Evolutionary conservation across 2,113 vertebrate genomes (phyloP).

Genomic region (Brachyistius frenatus): DNA sequence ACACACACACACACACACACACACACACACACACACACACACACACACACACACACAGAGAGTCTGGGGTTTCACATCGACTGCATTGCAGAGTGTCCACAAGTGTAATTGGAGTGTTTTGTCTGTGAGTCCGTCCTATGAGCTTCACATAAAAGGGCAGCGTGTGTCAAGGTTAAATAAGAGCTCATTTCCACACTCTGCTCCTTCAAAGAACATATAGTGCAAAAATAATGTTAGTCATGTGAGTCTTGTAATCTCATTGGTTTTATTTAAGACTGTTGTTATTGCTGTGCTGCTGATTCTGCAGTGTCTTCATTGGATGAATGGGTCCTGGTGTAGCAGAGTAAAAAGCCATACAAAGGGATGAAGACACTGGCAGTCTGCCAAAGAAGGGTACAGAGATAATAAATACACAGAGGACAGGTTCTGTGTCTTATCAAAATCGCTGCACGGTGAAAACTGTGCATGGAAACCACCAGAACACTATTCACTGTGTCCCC

Average conservation of each 20-base stretch:
- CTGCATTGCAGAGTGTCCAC: conserved; percentile 83
- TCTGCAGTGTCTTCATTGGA: not conserved
- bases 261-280: conserved; percentile 20
- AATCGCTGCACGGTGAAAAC: conserved; percentile 22
- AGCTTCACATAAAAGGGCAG: conserved; percentile 55
- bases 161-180: conserved; percentile 58
- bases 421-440: conserved; percentile 30
- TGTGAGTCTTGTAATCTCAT: not conserved
- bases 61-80: conserved; percentile 45
- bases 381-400: conserved; percentile 24
- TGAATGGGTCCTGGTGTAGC: not conserved
- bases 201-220: not conserved
- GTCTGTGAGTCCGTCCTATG: conserved; percentile 33
- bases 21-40: not conserved
- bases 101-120: conserved; percentile 75
- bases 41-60: not conserved
- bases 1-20: not conserved
- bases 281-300: conserved; percentile 9
- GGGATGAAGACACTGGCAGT: conserved; percentile 34
- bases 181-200: conserved; percentile 14
- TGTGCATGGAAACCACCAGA: conserved; percentile 11
- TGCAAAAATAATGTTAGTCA: conserved; percentile 1
- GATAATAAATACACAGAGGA: conserved; percentile 41
- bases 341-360: conserved; percentile 28
- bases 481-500: not conserved